Evolutionary conservation across 2,888 invertebrate genomes (phyloP).

Genomic region (Trachelus troglodyta): DNA sequence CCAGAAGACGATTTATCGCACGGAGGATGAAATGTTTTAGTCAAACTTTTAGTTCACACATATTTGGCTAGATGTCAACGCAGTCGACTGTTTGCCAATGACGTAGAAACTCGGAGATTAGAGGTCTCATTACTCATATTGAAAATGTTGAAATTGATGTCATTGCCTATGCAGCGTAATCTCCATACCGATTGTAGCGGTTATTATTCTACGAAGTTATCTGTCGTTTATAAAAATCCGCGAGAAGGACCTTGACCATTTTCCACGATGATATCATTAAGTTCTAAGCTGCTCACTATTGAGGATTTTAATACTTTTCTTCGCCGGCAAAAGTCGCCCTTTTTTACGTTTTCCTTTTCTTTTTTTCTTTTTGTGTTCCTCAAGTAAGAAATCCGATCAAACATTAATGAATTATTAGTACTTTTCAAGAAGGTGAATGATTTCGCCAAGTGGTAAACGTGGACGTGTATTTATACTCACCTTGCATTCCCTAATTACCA

Average conservation of each 20-base stretch:
- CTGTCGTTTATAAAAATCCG: background rate
- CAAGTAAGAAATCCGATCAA: background rate
- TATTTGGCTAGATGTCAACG: background rate
- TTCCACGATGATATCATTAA: background rate
- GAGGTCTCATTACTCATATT: background rate
- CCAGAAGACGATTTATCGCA: background rate
- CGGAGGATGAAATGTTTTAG: background rate
- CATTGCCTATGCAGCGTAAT: background rate
- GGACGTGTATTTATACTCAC: constrained; percentile 13
- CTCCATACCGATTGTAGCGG: background rate
- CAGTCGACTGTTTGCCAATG: background rate
- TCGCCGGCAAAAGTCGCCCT: background rate
- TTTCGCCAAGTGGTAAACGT: constrained; percentile 7
- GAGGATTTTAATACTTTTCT: background rate
- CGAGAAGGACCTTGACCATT: background rate
- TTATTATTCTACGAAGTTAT: background rate
- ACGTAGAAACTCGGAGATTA: background rate
- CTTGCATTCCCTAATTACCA: constrained; percentile 21
- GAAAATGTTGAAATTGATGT: background rate
- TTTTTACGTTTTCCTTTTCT: background rate
- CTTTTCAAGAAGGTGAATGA: constrained; percentile 1
- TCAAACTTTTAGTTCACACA: background rate
- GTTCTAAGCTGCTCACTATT: background rate
- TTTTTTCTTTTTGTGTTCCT: background rate
- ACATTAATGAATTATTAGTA: background rate